Evolutionary conservation across 2,888 invertebrate genomes (phyloP).

Genomic region (Trissoscelio sp.): DNA sequence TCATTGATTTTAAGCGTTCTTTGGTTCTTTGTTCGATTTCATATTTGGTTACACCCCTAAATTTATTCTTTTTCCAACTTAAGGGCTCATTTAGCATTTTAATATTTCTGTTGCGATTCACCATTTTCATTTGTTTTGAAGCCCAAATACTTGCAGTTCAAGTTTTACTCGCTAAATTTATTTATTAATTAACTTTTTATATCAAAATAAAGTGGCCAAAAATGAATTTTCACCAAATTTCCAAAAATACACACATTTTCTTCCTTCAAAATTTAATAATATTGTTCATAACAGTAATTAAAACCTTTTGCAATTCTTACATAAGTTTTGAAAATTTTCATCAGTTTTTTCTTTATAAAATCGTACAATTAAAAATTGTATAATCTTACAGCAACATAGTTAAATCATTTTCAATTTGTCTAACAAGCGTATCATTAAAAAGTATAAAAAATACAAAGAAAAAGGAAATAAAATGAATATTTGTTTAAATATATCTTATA

Average conservation of each 20-base stretch:
- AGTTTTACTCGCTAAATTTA: no score
- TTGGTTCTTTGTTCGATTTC: slow-evolving; percentile 90
- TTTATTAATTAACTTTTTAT: no score
- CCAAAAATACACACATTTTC: no score
- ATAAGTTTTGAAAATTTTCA: not conserved
- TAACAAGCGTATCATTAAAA: not conserved
- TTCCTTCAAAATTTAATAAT: no score
- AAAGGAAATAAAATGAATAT: not conserved
- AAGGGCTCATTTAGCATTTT: slow-evolving; percentile 76
- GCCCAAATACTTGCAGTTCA: not conserved
- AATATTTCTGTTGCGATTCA: slow-evolving; percentile 82
- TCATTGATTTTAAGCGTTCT: slow-evolving; percentile 90
- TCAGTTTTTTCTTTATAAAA: no score
- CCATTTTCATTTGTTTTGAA: slow-evolving; percentile 69
- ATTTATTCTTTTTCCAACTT: slow-evolving; percentile 84
- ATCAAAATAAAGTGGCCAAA: no score
- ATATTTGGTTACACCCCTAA: slow-evolving; percentile 91
- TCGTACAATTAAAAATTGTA: not conserved
- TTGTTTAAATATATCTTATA: no score
- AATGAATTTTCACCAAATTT: no score
- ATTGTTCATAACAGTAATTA: not conserved
- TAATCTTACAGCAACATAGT: not conserved
- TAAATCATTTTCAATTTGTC: not conserved
- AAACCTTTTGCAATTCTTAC: not conserved
- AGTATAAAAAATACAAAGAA: no score